Conservation (phyloP, 2,797 vertebrate genomes). For the Philypnodon macrostomus region DNA sequence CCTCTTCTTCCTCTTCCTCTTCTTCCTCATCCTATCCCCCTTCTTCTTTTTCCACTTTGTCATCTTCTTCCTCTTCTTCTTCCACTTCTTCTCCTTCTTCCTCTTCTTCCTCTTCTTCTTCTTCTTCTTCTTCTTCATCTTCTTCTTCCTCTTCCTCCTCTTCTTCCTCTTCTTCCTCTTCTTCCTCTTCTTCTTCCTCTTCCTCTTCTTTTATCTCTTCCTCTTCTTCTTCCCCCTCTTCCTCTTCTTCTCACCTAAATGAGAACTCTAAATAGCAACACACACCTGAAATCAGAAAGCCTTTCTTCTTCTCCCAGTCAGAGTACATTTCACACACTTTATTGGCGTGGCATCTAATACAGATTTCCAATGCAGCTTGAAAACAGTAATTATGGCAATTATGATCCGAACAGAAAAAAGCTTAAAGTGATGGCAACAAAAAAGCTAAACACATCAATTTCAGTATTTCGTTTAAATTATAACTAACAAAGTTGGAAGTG, state of each 20-base stretch:
- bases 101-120: background rate
- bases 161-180: background rate
- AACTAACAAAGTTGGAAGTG: slow-evolving; percentile 45
- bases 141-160: background rate
- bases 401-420: slow-evolving; percentile 50
- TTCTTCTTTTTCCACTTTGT: background rate
- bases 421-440: slow-evolving; percentile 54
- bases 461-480: slow-evolving; percentile 34
- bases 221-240: background rate
- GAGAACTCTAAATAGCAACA: slow-evolving; percentile 29
- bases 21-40: background rate
- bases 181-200: background rate
- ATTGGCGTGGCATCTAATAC: slow-evolving; percentile 51
- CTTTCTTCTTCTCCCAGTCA: slow-evolving; percentile 36
- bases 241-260: slow-evolving; percentile 16
- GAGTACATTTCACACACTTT: slow-evolving; percentile 44
- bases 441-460: slow-evolving; percentile 50
- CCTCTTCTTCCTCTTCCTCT: background rate
- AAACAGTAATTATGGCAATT: slow-evolving; percentile 65
- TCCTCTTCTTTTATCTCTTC: background rate
- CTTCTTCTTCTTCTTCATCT: background rate
- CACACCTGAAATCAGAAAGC: slow-evolving; percentile 16
- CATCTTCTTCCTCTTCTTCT: too few relatives aligned
- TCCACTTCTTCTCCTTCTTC: background rate
- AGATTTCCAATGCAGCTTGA: slow-evolving; percentile 45